Percentiles rank a stretch among this genome's conserved stretches.
These are phyloP conservation scores for Gallinago solitaria DNA, from an alignment of 2,797 vertebrate genomes.

Conservation along the genomic window DNA sequence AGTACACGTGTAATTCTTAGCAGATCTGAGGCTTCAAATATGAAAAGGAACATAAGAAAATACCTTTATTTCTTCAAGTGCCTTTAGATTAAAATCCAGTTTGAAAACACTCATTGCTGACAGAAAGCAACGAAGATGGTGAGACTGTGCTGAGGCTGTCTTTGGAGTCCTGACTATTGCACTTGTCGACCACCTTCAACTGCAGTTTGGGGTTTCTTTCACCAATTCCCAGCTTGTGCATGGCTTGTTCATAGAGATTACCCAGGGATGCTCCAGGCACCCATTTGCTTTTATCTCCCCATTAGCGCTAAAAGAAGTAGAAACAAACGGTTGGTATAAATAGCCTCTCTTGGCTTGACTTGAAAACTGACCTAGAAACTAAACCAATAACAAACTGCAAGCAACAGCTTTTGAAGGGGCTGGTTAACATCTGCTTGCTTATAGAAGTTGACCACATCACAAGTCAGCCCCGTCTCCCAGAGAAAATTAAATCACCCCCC, in stretches of 20 bases:
- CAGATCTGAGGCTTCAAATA: neutral
- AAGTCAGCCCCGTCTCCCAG: neutral
- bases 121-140: neutral
- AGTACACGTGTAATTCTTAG: neutral
- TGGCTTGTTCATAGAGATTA: neutral
- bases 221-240: neutral
- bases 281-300: neutral
- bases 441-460: neutral
- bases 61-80: neutral
- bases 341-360: neutral
- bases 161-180: neutral
- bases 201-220: neutral
- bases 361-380: conserved; percentile 29
- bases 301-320: neutral
- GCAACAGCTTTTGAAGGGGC: neutral
- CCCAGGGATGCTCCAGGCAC: neutral
- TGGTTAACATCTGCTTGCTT: neutral
- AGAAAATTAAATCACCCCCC: neutral
- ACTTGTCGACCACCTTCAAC: neutral
- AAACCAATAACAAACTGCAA: neutral
- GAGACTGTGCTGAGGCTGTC: neutral
- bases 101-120: neutral
- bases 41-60: neutral
- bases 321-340: neutral
- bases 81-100: neutral